Base-by-base conservation (phyloP, 2,888 invertebrate species). In the Belgica antarctica region DNA sequence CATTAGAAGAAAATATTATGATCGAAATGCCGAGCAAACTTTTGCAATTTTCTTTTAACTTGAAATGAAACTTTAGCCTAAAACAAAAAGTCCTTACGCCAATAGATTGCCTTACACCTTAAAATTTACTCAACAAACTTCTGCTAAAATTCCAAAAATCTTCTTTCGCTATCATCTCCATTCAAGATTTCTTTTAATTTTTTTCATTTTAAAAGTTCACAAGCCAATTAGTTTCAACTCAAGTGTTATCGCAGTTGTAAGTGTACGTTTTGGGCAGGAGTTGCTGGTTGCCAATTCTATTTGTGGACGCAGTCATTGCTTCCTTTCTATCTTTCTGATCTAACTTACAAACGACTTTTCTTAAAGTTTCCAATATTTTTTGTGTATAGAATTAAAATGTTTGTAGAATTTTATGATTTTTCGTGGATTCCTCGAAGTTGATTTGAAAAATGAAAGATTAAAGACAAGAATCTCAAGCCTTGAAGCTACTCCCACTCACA, bases 61-160 rank as follows among this genome's bases (percentile, higher is more conserved):
- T 15, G 10, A 10, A 41, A 41, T 10, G 41, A 5, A 10, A 5
- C 10, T 12, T 41, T n/a, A n/a, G 41, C 41, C 15, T 41, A 41
- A n/a, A 34, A 34, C 41, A 41, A 41, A 41, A 41, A 41, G 41
- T 52, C 52, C 52, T 52, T 52, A 52, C 22, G 52, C 52, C 52
- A 52, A 52, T 52, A 52, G 52, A 52, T 52, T 52, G 52, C 52
- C 52, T 52, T 52, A 52, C 52, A 52, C 22, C 17, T 52, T 52
- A 52, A 52, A 52, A 3, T 52, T 52, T 52, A 52, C 52, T 17
- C 52, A 52, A 52, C 52, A 17, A 52, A 52, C 52, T 2, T 52
- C 3, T n/a, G 7, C 52, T 52, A 2, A 41, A 52, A 19, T 52
- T 22, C 52, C 52, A 4, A 22, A 52, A 52, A 52, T 19, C 17